Evolutionary conservation across 1,140 invertebrate species (phyloP).

Genomic region (Zophobas atratus): DNA sequence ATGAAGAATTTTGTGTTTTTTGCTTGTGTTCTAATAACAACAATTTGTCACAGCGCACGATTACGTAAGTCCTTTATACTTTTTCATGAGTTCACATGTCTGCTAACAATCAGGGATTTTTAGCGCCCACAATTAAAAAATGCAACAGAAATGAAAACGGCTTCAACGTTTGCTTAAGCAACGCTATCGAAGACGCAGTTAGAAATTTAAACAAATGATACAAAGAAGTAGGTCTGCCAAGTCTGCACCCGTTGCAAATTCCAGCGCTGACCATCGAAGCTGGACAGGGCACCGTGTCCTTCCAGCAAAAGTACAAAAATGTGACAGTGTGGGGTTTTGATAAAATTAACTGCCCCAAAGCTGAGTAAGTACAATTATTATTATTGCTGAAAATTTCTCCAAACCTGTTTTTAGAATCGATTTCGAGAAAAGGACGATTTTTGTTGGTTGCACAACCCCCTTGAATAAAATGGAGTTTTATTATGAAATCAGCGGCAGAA

Average conservation of each 20-base stretch:
- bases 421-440: background rate
- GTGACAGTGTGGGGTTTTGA: background rate
- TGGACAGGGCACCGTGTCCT: background rate
- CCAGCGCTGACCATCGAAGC: background rate
- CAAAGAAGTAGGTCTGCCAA: constrained; percentile 6
- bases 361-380: background rate
- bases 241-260: background rate
- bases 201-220: background rate
- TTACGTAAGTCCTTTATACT: no score
- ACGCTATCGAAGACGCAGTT: no score
- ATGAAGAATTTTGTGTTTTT: no score
- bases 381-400: background rate
- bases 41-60: no score
- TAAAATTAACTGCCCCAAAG: background rate
- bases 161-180: no score
- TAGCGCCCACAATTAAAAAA: no score
- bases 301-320: constrained; percentile 6
- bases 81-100: no score
- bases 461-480: background rate
- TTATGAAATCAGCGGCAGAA: background rate
- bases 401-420: background rate
- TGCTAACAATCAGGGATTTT: no score
- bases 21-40: no score
- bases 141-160: no score
- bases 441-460: background rate